phyloP scores from a whole-genome alignment of 2,797 vertebrate genomes.

The Acrossocheilus wenchowensis region DNA sequence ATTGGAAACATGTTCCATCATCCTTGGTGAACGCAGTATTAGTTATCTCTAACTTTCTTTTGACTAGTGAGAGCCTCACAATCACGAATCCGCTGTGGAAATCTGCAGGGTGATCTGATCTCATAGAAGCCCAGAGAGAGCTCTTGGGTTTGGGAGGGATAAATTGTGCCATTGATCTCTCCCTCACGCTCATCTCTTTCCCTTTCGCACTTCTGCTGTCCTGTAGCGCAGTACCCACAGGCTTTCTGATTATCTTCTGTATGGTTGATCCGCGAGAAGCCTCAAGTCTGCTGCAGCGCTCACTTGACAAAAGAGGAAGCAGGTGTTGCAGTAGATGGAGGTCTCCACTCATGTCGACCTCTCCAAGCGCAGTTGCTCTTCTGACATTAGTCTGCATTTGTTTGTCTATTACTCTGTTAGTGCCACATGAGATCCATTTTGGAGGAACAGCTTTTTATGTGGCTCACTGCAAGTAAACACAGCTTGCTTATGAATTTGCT shows the following conservation, averaged over 20 bases:
- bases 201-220: not conserved
- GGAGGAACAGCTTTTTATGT: not conserved
- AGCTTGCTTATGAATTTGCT: constrained; percentile 1
- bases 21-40: not conserved
- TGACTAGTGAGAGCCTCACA: not conserved
- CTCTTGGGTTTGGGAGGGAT: constrained; percentile 7
- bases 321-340: constrained; percentile 34
- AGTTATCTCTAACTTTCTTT: not conserved
- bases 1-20: not conserved
- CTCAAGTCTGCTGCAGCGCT: not conserved
- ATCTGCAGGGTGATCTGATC: constrained; percentile 4
- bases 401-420: constrained; percentile 13
- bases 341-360: not conserved
- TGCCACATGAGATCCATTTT: not conserved
- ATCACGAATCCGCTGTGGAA: not conserved
- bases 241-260: constrained; percentile 26
- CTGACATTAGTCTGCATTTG: constrained; percentile 19
- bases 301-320: constrained; percentile 19
- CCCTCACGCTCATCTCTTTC: not conserved
- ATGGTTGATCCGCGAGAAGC: constrained; percentile 30
- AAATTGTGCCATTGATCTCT: constrained; percentile 9
- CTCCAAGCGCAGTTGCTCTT: constrained; percentile 7
- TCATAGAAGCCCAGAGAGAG: not conserved
- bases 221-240: not conserved
- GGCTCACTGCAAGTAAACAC: not conserved